Evolutionary conservation across 2,797 vertebrate genomes (phyloP).

Genomic region (Arremon aurantiirostris): DNA sequence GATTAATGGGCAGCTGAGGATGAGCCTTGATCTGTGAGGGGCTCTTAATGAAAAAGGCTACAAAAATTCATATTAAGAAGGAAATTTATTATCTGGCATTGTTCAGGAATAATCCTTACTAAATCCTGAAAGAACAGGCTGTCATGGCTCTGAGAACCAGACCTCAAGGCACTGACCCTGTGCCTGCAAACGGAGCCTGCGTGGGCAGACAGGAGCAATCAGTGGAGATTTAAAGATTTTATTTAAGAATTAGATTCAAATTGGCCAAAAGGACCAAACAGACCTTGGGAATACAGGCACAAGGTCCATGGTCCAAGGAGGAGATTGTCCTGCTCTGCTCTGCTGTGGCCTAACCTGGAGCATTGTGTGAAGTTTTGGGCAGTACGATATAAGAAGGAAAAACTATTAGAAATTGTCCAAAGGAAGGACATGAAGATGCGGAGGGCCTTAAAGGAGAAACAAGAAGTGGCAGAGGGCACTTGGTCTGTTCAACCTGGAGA

Average conservation of each 20-base stretch:
- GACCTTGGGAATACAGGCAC: background rate
- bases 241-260: background rate
- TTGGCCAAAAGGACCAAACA: fast-evolving
- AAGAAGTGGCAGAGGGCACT: background rate
- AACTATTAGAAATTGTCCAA: background rate
- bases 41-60: background rate
- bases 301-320: background rate
- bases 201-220: background rate
- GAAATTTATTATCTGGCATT: slow-evolving; percentile 1
- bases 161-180: fast-evolving
- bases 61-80: background rate
- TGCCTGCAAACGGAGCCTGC: background rate
- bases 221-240: background rate
- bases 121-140: background rate
- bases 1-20: background rate
- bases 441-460: background rate
- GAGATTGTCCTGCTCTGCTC: background rate
- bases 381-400: background rate
- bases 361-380: fast-evolving
- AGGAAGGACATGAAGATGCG: background rate
- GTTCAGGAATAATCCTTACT: background rate
- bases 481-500: background rate
- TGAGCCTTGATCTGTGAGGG: background rate
- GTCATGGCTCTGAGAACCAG: background rate
- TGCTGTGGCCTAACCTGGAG: fast-evolving